Conservation (phyloP, 2,888 invertebrate species). For the Lumbricus terrestris region DNA sequence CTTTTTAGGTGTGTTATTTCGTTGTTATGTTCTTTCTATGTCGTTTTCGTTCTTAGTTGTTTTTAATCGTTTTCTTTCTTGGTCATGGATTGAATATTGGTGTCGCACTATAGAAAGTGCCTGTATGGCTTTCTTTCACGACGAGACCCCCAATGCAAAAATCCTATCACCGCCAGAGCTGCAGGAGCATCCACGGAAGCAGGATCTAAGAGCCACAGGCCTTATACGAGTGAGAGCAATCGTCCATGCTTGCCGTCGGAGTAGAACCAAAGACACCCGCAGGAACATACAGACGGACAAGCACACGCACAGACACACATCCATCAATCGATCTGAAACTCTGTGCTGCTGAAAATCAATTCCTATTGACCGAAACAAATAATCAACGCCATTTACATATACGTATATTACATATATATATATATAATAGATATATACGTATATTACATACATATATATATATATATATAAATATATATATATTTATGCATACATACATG, state of each 20-base stretch:
- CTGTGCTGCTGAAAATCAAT: conserved; percentile 3
- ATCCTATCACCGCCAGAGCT: background rate
- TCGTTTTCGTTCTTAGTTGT: too few relatives aligned
- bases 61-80: too few relatives aligned
- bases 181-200: background rate
- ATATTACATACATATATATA: too few relatives aligned
- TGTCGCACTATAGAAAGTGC: background rate
- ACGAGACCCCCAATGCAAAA: background rate
- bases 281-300: background rate
- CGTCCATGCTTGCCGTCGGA: background rate
- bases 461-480: background rate
- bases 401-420: too few relatives aligned
- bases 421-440: too few relatives aligned
- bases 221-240: background rate
- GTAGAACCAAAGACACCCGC: background rate
- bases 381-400: background rate
- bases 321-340: background rate
- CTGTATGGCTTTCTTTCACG: background rate
- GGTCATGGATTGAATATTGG: background rate
- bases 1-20: too few relatives aligned
- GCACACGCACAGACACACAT: background rate
- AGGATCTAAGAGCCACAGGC: background rate
- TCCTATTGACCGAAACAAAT: conserved; percentile 3
- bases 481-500: background rate
- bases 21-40: too few relatives aligned